phyloP scores from a whole-genome alignment of 2,797 vertebrate genomes.

The Schizopygopsis pylzovi region DNA sequence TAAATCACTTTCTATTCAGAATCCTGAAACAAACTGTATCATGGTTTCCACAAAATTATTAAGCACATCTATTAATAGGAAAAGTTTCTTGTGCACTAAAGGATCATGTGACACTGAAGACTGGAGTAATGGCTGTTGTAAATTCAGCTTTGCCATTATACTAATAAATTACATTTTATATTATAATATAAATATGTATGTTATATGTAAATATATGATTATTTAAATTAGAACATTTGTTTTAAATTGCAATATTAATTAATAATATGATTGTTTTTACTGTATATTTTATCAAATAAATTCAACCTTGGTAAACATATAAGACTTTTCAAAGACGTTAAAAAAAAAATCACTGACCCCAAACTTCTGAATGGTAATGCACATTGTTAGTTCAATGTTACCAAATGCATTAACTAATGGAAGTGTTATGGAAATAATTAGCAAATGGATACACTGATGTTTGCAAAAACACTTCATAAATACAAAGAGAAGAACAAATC shows the following conservation, averaged over 20 bases:
- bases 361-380: neutral
- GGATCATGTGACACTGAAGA: neutral
- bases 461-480: neutral
- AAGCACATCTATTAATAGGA: neutral
- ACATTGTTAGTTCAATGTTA: neutral
- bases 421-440: neutral
- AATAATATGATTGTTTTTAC: neutral
- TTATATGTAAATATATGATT: neutral
- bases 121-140: neutral
- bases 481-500: conserved; percentile 5
- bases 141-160: neutral
- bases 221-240: neutral
- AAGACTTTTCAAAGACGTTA: neutral
- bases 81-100: neutral
- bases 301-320: neutral
- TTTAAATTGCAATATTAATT: neutral
- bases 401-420: neutral
- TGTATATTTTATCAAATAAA: neutral
- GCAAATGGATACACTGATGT: neutral
- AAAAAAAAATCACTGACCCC: neutral
- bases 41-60: neutral
- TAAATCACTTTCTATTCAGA: neutral
- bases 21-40: neutral
- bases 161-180: neutral
- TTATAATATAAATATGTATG: neutral